Conservation (phyloP, 2,888 invertebrate species). For the Quadroppia sp. region DNA sequence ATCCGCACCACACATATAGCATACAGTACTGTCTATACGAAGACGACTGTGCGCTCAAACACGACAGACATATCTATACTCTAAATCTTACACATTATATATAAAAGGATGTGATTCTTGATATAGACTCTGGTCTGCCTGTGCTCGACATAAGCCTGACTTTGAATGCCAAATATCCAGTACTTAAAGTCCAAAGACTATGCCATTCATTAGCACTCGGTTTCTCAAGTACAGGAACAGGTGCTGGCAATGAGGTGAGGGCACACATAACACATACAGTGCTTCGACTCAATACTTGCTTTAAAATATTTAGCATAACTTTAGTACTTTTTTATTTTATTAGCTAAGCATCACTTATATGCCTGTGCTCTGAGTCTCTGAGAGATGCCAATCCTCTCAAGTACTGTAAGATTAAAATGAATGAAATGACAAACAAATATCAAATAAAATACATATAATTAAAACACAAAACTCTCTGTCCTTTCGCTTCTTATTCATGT, state of each 20-base stretch:
- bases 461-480: no score
- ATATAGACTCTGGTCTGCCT: neutral
- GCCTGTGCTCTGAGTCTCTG: no score
- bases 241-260: neutral
- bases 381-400: no score
- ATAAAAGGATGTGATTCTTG: constrained; percentile 22
- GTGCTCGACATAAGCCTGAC: neutral
- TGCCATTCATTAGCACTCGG: neutral
- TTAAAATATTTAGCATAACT: no score
- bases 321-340: neutral
- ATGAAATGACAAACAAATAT: no score
- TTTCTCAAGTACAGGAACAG: neutral
- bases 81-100: neutral
- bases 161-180: neutral
- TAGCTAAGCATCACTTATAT: neutral
- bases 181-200: neutral
- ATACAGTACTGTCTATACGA: no score
- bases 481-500: no score
- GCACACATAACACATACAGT: neutral
- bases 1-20: neutral
- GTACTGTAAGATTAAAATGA: no score
- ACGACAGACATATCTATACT: constrained; percentile 5
- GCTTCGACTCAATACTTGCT: no score
- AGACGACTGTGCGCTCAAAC: neutral
- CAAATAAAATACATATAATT: no score